Base-by-base conservation (phyloP, 2,113 vertebrate genomes). In the Nettapus auritus region DNA sequence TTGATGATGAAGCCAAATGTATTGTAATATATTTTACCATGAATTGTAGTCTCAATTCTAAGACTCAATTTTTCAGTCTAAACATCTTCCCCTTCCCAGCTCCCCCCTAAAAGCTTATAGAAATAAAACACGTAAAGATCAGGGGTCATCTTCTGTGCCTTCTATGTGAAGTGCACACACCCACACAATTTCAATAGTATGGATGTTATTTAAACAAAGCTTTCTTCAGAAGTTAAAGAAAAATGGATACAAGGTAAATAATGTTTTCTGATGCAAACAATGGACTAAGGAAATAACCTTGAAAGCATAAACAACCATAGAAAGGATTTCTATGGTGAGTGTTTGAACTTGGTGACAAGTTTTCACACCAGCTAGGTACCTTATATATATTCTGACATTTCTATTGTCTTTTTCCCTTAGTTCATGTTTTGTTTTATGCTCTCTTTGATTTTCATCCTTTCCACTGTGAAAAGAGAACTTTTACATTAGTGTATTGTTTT, bases 111-210 rank as follows among this genome's bases (percentile, higher is more conserved):
- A 79, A 89, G 9, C 9, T 71, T 87, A 68, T 17, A 50, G 42
- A 94, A 93, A 91, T 48, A 85, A 79, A 94, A 76, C 11, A 64
- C 71, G 42, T 76, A 64, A 94, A 84, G 40, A 64, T 82, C 62
- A 87, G 29, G 15, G 42, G 48, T 82, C 56, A 71, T 87, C 31
- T 81, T 85, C 36, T 68, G 13, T 36, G 17, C 80, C 11, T 66
- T 74, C 56, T 59, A 25, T 25, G 5, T 50, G 21, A 92, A 86
- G 23, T 2, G 0, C 23, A 75, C 40, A 40, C 31, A 44, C 9
- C 6, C 29, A 69, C 73, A 69, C 3, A 48, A 56, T 55, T 91
- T 91, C 66, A 84, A 13, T 17, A 75, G 23, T 22, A 82, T 6
- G 14, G 8, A 59, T 78, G 64, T 63, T 81, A 75, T 79, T 96